Conservation (phyloP, 2,888 invertebrate genomes). For the Caenorhabditis sp. region DNA sequence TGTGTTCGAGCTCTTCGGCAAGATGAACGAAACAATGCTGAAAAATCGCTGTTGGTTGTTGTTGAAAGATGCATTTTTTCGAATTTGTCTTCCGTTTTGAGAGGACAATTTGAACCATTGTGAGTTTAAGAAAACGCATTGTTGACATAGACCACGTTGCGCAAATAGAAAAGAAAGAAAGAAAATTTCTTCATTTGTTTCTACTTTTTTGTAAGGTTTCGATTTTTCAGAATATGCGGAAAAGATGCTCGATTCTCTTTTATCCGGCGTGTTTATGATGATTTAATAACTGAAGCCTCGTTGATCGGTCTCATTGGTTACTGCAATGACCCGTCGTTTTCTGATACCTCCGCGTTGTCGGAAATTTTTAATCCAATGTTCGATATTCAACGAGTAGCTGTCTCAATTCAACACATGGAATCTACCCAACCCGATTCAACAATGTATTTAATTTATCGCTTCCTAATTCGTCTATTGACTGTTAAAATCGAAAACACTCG, state of each 20-base stretch:
- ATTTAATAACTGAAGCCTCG: slow-evolving; percentile 12
- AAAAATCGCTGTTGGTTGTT: background rate
- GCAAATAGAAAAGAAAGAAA: background rate
- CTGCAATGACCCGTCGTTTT: background rate
- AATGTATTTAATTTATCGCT: slow-evolving; percentile 15
- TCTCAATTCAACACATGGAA: slow-evolving; percentile 25
- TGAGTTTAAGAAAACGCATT: background rate
- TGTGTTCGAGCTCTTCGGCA: background rate
- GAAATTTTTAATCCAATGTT: slow-evolving; percentile 47
- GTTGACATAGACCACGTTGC: background rate
- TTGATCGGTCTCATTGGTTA: slow-evolving; percentile 5
- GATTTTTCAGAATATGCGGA: background rate
- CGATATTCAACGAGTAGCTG: slow-evolving; percentile 21
- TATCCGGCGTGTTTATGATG: slow-evolving; percentile 11
- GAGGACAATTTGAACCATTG: slow-evolving; percentile 6
- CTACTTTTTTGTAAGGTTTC: background rate
- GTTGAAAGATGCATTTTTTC: slow-evolving; percentile 1
- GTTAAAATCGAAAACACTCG: slow-evolving; percentile 13
- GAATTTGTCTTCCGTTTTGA: background rate
- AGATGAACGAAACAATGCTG: background rate
- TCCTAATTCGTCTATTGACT: slow-evolving; percentile 20
- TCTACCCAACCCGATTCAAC: slow-evolving; percentile 16
- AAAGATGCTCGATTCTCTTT: background rate
- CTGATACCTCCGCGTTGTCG: background rate
- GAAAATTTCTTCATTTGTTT: background rate